A percentile compares a stretch with the other conserved stretches of the same genome.
Conservation (phyloP, 2,113 vertebrate genomes). For the Lates calcarifer region DNA sequence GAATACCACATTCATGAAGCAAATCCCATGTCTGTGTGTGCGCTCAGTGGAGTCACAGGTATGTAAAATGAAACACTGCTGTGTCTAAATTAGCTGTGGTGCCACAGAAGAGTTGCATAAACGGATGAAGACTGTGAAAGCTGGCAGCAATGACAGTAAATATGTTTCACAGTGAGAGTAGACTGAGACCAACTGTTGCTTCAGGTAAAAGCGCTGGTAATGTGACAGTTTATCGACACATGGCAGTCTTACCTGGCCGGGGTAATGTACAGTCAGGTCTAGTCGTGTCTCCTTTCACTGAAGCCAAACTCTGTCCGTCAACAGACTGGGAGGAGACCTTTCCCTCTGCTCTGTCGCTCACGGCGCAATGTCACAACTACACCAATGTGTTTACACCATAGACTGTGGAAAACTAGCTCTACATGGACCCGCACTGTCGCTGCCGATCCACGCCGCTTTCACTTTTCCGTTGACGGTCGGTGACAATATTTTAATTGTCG, state of each 20-base stretch:
- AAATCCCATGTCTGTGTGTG: background rate
- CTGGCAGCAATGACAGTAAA: slow-evolving; percentile 36
- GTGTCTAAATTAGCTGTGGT: background rate
- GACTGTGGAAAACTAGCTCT: slow-evolving; percentile 17
- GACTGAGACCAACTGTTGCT: slow-evolving; percentile 68
- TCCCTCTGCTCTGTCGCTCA: slow-evolving; percentile 54
- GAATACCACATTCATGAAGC: background rate
- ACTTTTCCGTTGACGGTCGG: slow-evolving; percentile 30
- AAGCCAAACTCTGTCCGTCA: slow-evolving; percentile 73
- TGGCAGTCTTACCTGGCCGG: slow-evolving; percentile 74
- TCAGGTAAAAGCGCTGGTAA: background rate
- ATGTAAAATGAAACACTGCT: background rate
- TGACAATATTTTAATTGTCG: slow-evolving; percentile 27
- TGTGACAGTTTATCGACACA: slow-evolving; percentile 23
- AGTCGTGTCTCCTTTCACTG: slow-evolving; percentile 55
- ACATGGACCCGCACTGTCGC: slow-evolving; percentile 8
- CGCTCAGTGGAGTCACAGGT: background rate
- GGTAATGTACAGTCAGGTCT: slow-evolving; percentile 41
- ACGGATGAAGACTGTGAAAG: slow-evolving; percentile 44
- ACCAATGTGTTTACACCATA: slow-evolving; percentile 54
- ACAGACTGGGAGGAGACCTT: slow-evolving; percentile 79
- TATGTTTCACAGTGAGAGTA: slow-evolving; percentile 7
- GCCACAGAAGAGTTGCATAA: slow-evolving; percentile 33
- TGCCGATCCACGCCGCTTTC: slow-evolving; percentile 6
- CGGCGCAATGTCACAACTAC: slow-evolving; percentile 63